phyloP scores from a whole-genome alignment of 2,888 invertebrate genomes.

The Camponotus fellah region DNA sequence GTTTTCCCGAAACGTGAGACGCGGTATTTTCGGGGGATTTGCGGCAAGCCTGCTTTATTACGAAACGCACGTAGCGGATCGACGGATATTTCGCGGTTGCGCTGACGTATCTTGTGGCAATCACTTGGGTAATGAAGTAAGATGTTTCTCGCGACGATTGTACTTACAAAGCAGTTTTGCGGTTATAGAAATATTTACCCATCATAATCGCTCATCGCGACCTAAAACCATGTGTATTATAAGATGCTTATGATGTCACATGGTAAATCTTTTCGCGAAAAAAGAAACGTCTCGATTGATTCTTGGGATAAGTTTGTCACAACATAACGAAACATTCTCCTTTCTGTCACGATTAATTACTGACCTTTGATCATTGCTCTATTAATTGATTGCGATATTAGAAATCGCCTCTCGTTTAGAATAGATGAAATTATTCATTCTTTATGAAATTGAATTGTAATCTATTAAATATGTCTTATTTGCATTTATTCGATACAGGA shows the following conservation, averaged over 20 bases:
- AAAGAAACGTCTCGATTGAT: neutral
- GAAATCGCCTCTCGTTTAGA: neutral
- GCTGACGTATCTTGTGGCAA: neutral
- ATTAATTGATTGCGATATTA: neutral
- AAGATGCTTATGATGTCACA: neutral
- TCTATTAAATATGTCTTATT: neutral
- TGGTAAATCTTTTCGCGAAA: neutral
- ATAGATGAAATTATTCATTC: neutral
- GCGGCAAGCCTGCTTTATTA: conserved; percentile 39
- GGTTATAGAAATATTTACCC: neutral
- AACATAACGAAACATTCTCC: neutral
- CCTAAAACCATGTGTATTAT: neutral
- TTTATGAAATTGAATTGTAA: neutral
- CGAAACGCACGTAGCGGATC: conserved; percentile 26
- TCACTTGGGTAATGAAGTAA: conserved; percentile 11
- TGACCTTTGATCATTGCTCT: neutral
- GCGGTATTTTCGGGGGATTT: conserved; percentile 58
- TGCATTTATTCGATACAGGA: neutral
- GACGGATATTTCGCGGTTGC: conserved; percentile 4
- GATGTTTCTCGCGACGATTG: neutral
- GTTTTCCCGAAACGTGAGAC: conserved; percentile 51
- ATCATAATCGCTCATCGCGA: conserved; percentile 3
- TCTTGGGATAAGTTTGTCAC: neutral
- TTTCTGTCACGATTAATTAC: neutral
- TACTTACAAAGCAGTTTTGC: neutral